Evolutionary conservation across 2,113 vertebrate species (phyloP), one percentile per base, ranked within the genome.

Genomic region (Vulpes ferrilata): DNA sequence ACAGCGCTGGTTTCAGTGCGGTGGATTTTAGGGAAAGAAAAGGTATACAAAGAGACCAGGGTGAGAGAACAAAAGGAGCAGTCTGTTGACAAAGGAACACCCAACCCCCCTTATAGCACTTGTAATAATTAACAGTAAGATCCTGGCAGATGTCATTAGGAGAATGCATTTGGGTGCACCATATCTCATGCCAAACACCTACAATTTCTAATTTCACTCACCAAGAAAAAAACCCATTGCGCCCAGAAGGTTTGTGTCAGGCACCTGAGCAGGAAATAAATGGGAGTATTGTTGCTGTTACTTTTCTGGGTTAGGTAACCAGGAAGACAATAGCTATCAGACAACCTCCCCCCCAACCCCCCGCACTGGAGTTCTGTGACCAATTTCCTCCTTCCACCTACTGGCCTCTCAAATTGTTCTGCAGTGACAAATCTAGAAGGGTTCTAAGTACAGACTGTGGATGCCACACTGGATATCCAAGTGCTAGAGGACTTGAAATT

Each of bases 101-200:
- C n/a, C 23, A 2, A 23, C 0, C 32, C 17, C 3, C 27, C 0
- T 17, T 32, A 30, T 3, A 55, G 11, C 25, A 55, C n/a, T 53
- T 55, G 1, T 62, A 43, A 76, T 27, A 67, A 15, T 16, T 35
- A 83, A 55, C n/a, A 27, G 13, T 48, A 23, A 88, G 43, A 82
- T 59, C 4, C 1, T 4, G 0, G n/a, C 25, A 30, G 59, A 5
- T 5, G 6, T 53, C 35, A 57, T 16, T 15, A 8, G n/a, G 38
- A 62, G 38, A 62, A 62, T 64, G 38, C 48, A 80, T 57, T 71
- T 62, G 20, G 15, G 71, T 51, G 74, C 4, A 15, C 7, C 4
- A 6, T 12, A n/a, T 85, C 64, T 82, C 23, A 64, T 35, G 60
- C 78, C 25, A 60, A 96, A 69, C 8, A 35, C 43, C 38, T 23